Conservation (phyloP, 92 coral and sea anemone species). For the Isaurus tuberculatus region DNA sequence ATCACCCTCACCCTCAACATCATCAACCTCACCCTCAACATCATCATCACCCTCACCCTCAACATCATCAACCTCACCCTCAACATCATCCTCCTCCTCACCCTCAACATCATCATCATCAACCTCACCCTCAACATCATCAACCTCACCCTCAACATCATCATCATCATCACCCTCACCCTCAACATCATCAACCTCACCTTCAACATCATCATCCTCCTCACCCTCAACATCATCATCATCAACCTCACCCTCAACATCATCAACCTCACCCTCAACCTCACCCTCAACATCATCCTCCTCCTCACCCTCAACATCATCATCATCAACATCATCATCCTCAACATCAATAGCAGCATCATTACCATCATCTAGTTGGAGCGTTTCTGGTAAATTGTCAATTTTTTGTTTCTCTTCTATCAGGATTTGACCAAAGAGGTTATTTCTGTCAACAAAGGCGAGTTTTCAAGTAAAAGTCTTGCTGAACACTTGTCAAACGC, state of each 20-base stretch:
- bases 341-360: not conserved
- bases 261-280: not conserved
- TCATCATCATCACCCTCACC: not conserved
- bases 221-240: not conserved
- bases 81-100: not conserved
- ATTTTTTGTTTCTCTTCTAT: not conserved
- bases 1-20: no score
- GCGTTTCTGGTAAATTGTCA: not conserved
- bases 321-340: not conserved
- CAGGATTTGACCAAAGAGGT: constrained; percentile 86
- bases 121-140: not conserved
- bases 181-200: not conserved
- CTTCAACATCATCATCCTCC: not conserved
- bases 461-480: constrained; percentile 46
- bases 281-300: not conserved
- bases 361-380: not conserved
- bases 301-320: not conserved
- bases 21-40: no score
- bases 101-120: not conserved
- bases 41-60: not conserved
- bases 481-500: constrained; percentile 58
- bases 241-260: not conserved
- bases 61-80: not conserved
- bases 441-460: constrained; percentile 71
- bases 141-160: not conserved